Percentiles rank a stretch among this genome's conserved stretches.
Conservation (phyloP, 2,888 invertebrate genomes). For the Laothoe populi region DNA sequence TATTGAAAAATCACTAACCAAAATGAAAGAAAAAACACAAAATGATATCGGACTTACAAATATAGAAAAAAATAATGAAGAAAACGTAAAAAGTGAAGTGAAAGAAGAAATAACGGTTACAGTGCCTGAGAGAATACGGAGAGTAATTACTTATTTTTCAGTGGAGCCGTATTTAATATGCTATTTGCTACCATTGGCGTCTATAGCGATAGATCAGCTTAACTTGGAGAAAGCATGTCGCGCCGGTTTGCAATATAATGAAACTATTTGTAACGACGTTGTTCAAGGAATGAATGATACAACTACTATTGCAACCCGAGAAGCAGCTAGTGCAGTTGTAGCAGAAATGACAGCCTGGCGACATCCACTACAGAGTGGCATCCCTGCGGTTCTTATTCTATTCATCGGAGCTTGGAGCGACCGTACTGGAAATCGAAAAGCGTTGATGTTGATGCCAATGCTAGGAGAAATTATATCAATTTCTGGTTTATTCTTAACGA, state of each 20-base stretch:
- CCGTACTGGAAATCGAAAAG: constrained; percentile 83
- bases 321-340: constrained; percentile 69
- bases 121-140: not conserved
- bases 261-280: constrained; percentile 75
- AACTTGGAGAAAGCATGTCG: constrained; percentile 85
- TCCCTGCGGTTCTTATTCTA: constrained; percentile 83
- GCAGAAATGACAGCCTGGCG: constrained; percentile 84
- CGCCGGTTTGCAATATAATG: constrained; percentile 75
- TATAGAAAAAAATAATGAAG: not conserved
- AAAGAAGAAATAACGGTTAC: constrained; percentile 10
- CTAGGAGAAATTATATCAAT: constrained; percentile 82
- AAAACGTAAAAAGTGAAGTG: not conserved
- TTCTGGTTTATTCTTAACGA: constrained; percentile 78
- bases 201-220: constrained; percentile 79
- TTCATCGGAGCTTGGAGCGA: constrained; percentile 87
- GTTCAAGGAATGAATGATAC: constrained; percentile 60
- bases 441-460: constrained; percentile 83
- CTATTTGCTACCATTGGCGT: constrained; percentile 87
- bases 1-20: not conserved
- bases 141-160: constrained; percentile 63
- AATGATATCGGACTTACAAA: not conserved
- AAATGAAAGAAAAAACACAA: constrained; percentile 5
- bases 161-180: constrained; percentile 88
- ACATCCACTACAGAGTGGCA: constrained; percentile 79
- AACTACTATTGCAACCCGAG: constrained; percentile 61